Percentiles rank a stretch among this genome's conserved stretches.
phyloP scores from a whole-genome alignment of 2,113 vertebrate species.

The Sphaerodactylus townsendi region DNA sequence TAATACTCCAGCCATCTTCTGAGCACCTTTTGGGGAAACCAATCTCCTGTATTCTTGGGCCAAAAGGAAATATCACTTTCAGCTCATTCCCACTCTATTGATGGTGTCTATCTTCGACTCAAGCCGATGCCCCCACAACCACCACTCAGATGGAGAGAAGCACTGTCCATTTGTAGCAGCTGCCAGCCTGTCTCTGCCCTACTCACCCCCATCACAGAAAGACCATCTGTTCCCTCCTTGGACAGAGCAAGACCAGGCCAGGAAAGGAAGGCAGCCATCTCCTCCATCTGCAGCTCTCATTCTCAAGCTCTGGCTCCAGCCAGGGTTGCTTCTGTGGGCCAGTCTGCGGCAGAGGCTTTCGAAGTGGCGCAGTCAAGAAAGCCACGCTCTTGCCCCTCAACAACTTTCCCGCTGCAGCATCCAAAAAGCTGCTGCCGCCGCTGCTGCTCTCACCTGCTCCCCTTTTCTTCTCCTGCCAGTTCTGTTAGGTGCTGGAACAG shows the following conservation, averaged over 20 bases:
- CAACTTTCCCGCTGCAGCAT: background rate
- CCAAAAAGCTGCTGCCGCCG: background rate
- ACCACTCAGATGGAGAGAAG: background rate
- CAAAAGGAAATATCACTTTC: background rate
- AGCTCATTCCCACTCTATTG: background rate
- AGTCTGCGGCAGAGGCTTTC: background rate
- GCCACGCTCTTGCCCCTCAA: background rate
- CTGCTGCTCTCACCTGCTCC: background rate
- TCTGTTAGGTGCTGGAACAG: background rate
- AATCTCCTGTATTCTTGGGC: background rate
- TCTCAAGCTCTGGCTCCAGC: background rate
- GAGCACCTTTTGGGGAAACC: background rate
- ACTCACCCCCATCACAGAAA: rapidly evolving
- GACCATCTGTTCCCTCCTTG: conserved; percentile 50
- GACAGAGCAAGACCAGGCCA: background rate
- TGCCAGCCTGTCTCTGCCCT: background rate
- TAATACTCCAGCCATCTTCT: background rate
- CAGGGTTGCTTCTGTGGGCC: background rate
- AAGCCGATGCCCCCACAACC: background rate
- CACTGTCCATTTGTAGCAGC: background rate
- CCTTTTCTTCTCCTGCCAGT: background rate
- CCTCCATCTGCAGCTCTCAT: conserved; percentile 52
- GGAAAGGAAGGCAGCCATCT: conserved; percentile 38
- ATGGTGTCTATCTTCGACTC: rapidly evolving
- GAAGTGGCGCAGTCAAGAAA: rapidly evolving